Conservation (phyloP, 2,113 vertebrate genomes). For the Alosa alosa region DNA sequence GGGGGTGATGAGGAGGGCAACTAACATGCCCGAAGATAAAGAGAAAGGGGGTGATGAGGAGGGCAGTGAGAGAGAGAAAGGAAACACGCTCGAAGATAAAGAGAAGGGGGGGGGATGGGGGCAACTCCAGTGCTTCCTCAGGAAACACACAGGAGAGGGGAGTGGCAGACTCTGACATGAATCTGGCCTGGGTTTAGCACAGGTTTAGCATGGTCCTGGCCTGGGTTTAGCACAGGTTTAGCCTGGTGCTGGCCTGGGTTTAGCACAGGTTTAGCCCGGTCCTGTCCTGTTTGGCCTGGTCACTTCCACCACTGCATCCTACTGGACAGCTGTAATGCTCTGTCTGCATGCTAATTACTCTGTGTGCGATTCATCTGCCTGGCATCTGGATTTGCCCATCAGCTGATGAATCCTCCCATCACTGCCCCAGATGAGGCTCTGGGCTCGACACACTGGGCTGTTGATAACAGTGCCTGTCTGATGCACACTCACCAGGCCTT, state of each 20-base stretch:
- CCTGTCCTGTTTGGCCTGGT: too few species aligned
- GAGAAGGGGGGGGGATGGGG: not conserved
- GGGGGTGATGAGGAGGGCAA: too few species aligned
- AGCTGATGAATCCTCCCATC: not conserved
- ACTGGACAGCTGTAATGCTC: not conserved
- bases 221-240: not conserved
- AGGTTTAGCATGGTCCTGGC: not conserved
- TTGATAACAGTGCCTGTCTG: not conserved
- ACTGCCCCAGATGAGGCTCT: not conserved
- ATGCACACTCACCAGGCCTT: not conserved
- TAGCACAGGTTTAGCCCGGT: not conserved
- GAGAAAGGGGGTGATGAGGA: not conserved
- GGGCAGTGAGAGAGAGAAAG: too few species aligned
- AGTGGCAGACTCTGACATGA: not conserved
- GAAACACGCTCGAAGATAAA: not conserved
- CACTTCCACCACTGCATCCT: not conserved
- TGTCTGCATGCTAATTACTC: not conserved
- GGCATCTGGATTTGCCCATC: not conserved
- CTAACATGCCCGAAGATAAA: not conserved
- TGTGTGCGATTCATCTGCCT: not conserved
- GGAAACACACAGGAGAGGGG: not conserved
- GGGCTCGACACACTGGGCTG: not conserved
- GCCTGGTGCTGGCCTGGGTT: not conserved
- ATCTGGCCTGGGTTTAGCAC: not conserved
- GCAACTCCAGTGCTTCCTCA: not conserved